Evolutionary conservation across 2,113 vertebrate genomes (phyloP).

Genomic region (Tringa solitaria): DNA sequence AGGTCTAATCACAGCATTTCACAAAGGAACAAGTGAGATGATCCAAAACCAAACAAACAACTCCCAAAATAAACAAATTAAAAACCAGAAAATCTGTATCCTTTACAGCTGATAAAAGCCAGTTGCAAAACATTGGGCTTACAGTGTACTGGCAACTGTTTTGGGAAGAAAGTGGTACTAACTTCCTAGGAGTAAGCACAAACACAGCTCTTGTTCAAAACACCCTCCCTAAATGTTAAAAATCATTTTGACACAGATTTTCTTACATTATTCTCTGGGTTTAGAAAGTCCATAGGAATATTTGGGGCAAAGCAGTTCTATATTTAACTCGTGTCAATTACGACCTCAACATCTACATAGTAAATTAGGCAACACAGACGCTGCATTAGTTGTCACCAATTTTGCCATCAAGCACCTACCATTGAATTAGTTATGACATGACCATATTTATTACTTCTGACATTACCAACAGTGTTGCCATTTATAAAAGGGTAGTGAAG

Average conservation of each 20-base stretch:
- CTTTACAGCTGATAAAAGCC: neutral
- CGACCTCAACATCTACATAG: neutral
- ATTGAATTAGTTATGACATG: neutral
- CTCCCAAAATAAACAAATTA: neutral
- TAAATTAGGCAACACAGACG: neutral
- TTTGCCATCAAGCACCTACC: neutral
- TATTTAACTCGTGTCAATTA: neutral
- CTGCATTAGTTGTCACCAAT: neutral
- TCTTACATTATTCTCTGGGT: neutral
- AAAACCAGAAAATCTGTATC: neutral
- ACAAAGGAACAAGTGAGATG: neutral
- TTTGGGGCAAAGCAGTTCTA: neutral
- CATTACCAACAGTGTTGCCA: neutral
- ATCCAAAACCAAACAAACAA: neutral
- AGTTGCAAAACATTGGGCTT: neutral
- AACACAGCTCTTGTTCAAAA: neutral
- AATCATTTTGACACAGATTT: neutral
- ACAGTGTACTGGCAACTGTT: neutral
- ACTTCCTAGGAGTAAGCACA: neutral
- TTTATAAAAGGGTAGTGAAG: neutral
- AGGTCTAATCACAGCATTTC: neutral
- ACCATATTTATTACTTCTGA: neutral
- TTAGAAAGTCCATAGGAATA: neutral
- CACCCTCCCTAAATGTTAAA: neutral
- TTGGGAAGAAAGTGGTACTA: neutral